Evolutionary conservation across 2,113 vertebrate species (phyloP).

Genomic region (Dendropsophus ebraccatus): DNA sequence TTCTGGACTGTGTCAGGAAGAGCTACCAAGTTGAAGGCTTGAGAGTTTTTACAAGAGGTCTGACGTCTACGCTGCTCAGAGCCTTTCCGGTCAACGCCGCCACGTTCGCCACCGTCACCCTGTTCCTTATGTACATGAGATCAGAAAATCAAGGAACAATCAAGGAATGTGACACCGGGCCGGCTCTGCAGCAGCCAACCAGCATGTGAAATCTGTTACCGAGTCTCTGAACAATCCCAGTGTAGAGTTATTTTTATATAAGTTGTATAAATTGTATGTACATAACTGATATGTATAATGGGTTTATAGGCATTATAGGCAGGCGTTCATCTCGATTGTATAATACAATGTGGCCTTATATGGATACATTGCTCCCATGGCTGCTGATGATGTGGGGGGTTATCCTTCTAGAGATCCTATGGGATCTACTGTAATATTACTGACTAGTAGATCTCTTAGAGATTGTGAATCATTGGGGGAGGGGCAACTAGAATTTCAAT

Average conservation of each 20-base stretch:
- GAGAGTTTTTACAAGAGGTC: constrained; percentile 89
- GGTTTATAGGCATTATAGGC: constrained; percentile 27
- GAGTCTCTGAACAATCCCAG: not conserved
- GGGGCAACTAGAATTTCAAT: no score
- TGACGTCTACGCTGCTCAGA: constrained; percentile 91
- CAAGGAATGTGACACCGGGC: constrained; percentile 75
- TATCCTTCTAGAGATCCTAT: not conserved
- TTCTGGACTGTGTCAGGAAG: constrained; percentile 87
- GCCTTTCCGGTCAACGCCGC: constrained; percentile 96
- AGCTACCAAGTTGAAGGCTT: constrained; percentile 88
- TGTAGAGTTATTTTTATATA: constrained; percentile 51
- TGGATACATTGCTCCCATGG: not conserved
- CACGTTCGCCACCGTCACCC: constrained; percentile 92
- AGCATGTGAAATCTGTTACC: constrained; percentile 72
- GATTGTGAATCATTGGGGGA: not conserved
- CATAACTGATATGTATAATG: constrained; percentile 45
- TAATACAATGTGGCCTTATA: constrained; percentile 49
- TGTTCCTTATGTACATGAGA: constrained; percentile 86
- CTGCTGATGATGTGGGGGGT: not conserved
- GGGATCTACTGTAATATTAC: not conserved
- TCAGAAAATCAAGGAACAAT: constrained; percentile 69
- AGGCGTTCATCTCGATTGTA: constrained; percentile 39
- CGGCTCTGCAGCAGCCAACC: constrained; percentile 78
- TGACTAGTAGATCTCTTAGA: not conserved
- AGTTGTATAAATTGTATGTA: constrained; percentile 56